Percentiles rank a stretch among this genome's conserved stretches.
Conservation (phyloP, 2,797 vertebrate genomes). For the Enteromius afrohamiltoni region DNA sequence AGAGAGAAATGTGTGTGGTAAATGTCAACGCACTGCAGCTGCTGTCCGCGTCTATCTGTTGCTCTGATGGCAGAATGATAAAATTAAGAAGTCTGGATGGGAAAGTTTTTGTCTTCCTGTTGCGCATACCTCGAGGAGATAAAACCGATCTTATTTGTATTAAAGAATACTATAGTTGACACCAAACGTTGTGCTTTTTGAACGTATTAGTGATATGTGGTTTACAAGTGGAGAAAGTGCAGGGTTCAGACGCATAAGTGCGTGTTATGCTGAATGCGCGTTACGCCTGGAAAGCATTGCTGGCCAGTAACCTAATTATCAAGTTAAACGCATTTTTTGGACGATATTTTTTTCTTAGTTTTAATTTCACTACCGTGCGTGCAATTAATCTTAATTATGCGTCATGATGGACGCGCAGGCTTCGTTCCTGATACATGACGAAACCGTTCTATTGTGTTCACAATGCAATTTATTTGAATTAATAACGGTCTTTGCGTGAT, state of each 20-base stretch:
- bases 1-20: background rate
- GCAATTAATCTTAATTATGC: slow-evolving; percentile 11
- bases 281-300: background rate
- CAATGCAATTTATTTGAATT: background rate
- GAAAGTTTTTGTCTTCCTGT: slow-evolving; percentile 55
- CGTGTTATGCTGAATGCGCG: background rate
- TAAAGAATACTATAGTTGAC: background rate
- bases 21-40: background rate
- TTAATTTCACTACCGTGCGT: background rate
- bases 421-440: background rate
- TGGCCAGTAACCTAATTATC: background rate
- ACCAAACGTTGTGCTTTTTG: background rate
- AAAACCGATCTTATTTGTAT: background rate
- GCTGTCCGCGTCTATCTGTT: background rate
- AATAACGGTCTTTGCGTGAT: background rate
- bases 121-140: slow-evolving; percentile 26
- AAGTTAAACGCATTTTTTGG: background rate
- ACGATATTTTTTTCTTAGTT: background rate
- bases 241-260: background rate
- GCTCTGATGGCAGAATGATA: background rate
- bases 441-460: background rate
- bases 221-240: background rate
- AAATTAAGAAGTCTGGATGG: slow-evolving; percentile 9
- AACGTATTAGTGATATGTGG: background rate
- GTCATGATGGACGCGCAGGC: background rate